Evolutionary conservation across 1,140 invertebrate species (phyloP).

Genomic region (Antheraea pernyi): DNA sequence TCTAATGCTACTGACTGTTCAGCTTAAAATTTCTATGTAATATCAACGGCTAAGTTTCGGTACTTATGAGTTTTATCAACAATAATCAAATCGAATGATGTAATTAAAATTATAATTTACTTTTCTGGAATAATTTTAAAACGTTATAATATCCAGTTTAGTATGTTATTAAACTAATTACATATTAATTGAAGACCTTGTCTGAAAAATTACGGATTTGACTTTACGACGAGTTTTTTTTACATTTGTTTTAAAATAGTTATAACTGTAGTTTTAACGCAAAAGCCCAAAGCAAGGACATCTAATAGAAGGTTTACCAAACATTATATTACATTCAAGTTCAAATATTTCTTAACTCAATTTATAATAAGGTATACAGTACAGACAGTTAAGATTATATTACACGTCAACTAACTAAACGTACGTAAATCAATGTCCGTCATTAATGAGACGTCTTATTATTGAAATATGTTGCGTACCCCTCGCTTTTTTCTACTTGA

Average conservation of each 20-base stretch:
- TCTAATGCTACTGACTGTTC: constrained; percentile 62
- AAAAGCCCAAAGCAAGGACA: too few species aligned
- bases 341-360: constrained; percentile 36
- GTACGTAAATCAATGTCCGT: neutral
- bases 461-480: constrained; percentile 68
- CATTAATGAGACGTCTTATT: constrained; percentile 72
- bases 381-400: constrained; percentile 12
- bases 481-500: constrained; percentile 70
- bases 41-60: constrained; percentile 49
- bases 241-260: neutral
- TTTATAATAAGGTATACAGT: constrained; percentile 4
- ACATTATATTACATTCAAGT: neutral
- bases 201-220: too few species aligned
- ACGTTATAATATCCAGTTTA: too few species aligned
- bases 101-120: constrained; percentile 3
- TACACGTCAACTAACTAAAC: neutral
- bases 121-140: neutral
- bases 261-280: neutral
- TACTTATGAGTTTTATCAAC: constrained; percentile 41
- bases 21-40: constrained; percentile 69
- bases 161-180: too few species aligned
- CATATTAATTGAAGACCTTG: too few species aligned
- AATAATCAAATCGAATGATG: neutral
- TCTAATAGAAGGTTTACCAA: neutral
- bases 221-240: neutral